Evolutionary conservation across 2,113 vertebrate species (phyloP).

Genomic region (Oryzias celebensis): DNA sequence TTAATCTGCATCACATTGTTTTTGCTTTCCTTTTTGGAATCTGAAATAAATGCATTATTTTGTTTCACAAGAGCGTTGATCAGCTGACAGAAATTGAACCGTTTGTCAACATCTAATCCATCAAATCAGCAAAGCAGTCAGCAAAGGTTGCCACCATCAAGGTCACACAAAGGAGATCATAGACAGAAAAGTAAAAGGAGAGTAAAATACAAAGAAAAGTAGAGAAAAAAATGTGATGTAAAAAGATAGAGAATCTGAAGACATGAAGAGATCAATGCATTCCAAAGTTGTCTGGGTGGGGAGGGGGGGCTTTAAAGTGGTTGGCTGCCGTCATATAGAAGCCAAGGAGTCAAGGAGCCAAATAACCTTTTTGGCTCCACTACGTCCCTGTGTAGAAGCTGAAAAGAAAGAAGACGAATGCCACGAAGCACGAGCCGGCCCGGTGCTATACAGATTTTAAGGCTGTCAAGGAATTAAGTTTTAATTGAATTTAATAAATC

Average conservation of each 20-base stretch:
- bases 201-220: conserved; percentile 5
- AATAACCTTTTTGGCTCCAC: conserved; percentile 58
- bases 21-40: conserved; percentile 30
- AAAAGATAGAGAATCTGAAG: conserved; percentile 45
- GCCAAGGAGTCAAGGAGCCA: conserved; percentile 40
- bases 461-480: conserved; percentile 36
- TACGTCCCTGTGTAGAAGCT: conserved; percentile 54
- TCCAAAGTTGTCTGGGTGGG: conserved; percentile 52
- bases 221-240: conserved; percentile 10
- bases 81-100: conserved; percentile 8
- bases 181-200: conserved; percentile 20
- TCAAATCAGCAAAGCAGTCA: conserved; percentile 25
- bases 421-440: conserved; percentile 56
- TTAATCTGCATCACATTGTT: conserved; percentile 3
- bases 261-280: conserved; percentile 67
- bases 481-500: conserved; percentile 26
- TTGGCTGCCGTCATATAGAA: conserved; percentile 39
- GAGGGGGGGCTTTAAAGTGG: conserved; percentile 2
- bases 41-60: conserved; percentile 11
- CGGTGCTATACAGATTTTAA: conserved; percentile 46
- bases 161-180: not conserved
- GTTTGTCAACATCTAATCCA: conserved; percentile 32
- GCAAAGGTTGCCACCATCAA: conserved; percentile 5
- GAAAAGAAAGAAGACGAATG: conserved; percentile 71
- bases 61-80: conserved; percentile 1